A percentile compares a stretch with the other conserved stretches of the same genome.
These are phyloP conservation scores for Perognathus longimembris DNA, from an alignment of 2,113 vertebrate species.

Conservation along the genomic window DNA sequence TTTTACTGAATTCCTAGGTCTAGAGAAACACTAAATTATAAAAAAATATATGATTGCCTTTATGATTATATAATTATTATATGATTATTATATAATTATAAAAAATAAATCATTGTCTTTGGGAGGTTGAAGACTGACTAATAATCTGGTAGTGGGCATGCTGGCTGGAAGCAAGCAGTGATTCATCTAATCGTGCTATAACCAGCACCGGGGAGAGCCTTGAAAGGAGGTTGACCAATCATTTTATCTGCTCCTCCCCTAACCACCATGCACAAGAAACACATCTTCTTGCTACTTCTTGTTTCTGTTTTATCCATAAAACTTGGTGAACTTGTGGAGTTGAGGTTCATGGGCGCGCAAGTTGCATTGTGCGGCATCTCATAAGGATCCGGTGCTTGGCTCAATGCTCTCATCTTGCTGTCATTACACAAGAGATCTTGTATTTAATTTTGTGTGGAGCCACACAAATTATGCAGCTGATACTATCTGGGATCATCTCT, in stretches of 20 bases:
- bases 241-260: background rate
- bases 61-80: no score
- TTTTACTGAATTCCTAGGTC: constrained; percentile 19
- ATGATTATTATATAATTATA: no score
- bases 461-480: background rate
- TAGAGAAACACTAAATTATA: constrained; percentile 39
- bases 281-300: background rate
- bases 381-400: background rate
- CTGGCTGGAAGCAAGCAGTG: background rate
- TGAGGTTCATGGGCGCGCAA: background rate
- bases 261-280: background rate
- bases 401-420: background rate
- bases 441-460: background rate
- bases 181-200: background rate
- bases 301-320: background rate
- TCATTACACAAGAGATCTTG: background rate
- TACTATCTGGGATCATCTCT: background rate
- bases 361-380: no score
- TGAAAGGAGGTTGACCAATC: no score
- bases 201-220: no score
- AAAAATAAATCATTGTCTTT: background rate
- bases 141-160: background rate
- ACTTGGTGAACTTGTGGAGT: background rate
- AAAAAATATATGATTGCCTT: no score
- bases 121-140: background rate